Conservation (phyloP, 2,113 vertebrate species). For the Pao palembangensis region DNA sequence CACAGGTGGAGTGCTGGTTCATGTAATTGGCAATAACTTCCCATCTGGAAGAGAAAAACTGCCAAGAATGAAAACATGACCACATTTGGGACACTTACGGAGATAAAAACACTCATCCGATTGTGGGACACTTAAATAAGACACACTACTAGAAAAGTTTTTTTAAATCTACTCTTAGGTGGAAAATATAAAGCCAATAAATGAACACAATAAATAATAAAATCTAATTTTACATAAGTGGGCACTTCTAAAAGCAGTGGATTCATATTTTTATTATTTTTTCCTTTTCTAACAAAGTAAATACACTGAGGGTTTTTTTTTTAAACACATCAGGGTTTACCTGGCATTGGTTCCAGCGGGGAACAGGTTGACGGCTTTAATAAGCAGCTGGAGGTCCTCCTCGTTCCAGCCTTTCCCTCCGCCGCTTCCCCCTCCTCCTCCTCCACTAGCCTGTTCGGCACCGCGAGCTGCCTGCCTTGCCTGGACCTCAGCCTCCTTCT, state of each 20-base stretch:
- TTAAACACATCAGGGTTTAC: constrained; percentile 56
- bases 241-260: too few species aligned
- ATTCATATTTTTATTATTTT: too few species aligned
- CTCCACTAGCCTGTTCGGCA: constrained; percentile 81
- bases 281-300: too few species aligned
- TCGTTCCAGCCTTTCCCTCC: constrained; percentile 92
- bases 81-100: too few species aligned
- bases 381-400: constrained; percentile 93
- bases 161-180: too few species aligned
- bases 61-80: background rate
- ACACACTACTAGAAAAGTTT: too few species aligned
- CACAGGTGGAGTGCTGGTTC: constrained; percentile 91
- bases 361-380: constrained; percentile 98
- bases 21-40: constrained; percentile 99
- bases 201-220: too few species aligned
- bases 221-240: too few species aligned
- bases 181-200: too few species aligned
- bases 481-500: constrained; percentile 89
- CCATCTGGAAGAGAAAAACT: constrained; percentile 78
- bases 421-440: constrained; percentile 73
- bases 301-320: too few species aligned
- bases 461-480: constrained; percentile 84
- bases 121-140: too few species aligned
- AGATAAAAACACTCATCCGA: too few species aligned
- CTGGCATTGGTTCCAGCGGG: constrained; percentile 97